Conservation (phyloP, 2,888 invertebrate genomes). For the Cactoblastis cactorum region DNA sequence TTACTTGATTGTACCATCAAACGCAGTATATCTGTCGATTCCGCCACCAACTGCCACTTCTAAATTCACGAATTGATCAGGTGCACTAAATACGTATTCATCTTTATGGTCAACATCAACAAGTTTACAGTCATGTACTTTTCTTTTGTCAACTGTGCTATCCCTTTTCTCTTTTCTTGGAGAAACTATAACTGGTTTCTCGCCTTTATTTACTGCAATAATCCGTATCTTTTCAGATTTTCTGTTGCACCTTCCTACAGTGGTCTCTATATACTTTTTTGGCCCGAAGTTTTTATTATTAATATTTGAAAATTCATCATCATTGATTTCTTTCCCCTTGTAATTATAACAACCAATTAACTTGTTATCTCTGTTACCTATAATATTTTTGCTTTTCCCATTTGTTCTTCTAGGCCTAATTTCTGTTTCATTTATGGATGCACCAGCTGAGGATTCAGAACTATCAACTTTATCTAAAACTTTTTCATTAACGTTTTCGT, state of each 20-base stretch:
- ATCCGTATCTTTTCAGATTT: background rate
- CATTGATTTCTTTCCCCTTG: too few species aligned
- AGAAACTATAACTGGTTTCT: background rate
- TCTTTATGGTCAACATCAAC: background rate
- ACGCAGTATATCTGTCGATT: background rate
- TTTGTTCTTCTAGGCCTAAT: too few species aligned
- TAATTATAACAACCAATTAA: too few species aligned
- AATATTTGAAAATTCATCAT: too few species aligned
- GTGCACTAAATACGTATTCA: background rate
- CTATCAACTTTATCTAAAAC: background rate
- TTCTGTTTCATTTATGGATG: background rate
- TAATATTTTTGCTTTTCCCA: too few species aligned
- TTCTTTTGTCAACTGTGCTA: background rate
- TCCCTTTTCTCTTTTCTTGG: background rate
- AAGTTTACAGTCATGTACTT: background rate
- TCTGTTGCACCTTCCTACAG: background rate
- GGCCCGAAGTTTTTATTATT: too few species aligned
- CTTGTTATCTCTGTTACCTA: too few species aligned
- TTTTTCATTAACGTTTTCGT: slow-evolving; percentile 17
- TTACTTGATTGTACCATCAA: background rate
- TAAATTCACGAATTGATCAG: background rate
- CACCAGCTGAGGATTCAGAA: background rate
- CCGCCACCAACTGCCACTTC: background rate
- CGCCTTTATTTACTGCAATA: background rate
- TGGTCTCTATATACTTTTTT: too few species aligned